phyloP scores from a whole-genome alignment of 2,797 vertebrate genomes.

The Vultur gryphus region DNA sequence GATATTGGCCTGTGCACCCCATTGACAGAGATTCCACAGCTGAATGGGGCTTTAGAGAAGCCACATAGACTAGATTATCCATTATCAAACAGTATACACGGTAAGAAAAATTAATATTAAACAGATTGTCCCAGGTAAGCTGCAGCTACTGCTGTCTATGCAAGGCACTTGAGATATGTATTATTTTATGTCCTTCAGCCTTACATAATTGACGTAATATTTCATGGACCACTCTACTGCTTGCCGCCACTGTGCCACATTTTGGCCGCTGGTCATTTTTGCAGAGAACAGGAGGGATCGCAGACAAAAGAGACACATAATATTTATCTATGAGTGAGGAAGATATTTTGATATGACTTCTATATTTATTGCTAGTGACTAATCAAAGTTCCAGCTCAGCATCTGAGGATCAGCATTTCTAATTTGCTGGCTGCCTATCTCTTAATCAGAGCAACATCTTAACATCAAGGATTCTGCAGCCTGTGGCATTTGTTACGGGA shows the following conservation, averaged over 20 bases:
- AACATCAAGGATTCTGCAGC: not conserved
- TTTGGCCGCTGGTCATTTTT: not conserved
- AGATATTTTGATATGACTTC: slow-evolving; percentile 35
- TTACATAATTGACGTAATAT: not conserved
- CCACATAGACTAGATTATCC: not conserved
- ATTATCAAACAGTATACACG: not conserved
- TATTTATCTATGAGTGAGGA: slow-evolving; percentile 38
- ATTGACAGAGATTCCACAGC: not conserved
- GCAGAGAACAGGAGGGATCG: not conserved
- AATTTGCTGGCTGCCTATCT: not conserved
- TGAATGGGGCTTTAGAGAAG: not conserved
- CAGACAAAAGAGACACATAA: not conserved
- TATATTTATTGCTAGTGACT: slow-evolving; percentile 37
- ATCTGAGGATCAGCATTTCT: slow-evolving; percentile 26
- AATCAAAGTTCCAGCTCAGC: slow-evolving; percentile 28
- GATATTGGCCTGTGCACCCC: not conserved
- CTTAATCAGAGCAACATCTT: not conserved
- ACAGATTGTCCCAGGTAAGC: not conserved
- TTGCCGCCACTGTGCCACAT: not conserved
- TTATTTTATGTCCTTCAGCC: not conserved
- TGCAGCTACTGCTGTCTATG: not conserved
- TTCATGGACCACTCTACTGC: not conserved
- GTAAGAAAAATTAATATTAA: not conserved
- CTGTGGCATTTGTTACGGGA: not conserved
- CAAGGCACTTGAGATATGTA: not conserved